Conservation (phyloP, 2,888 invertebrate genomes). For the Acronicta leporina region DNA sequence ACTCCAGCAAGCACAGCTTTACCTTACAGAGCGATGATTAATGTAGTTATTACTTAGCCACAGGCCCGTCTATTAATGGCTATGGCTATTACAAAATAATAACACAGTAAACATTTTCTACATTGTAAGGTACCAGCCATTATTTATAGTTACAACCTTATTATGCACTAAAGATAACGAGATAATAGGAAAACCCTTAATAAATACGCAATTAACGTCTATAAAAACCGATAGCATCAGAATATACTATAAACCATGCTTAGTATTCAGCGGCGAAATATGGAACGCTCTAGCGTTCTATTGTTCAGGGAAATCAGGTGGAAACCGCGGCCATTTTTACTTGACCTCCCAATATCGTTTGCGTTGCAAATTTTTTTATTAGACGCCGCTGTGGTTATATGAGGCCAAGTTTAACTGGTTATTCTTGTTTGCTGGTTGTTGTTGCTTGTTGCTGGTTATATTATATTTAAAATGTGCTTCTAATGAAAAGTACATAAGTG, state of each 20-base stretch:
- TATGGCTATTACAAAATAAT: too few species aligned
- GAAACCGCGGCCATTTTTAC: conserved; percentile 12
- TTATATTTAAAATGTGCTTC: too few species aligned
- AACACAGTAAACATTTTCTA: too few species aligned
- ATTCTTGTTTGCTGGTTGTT: too few species aligned
- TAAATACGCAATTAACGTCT: conserved; percentile 10
- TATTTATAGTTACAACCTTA: too few species aligned
- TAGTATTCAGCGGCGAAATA: conserved; percentile 25
- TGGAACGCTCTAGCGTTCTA: conserved; percentile 19
- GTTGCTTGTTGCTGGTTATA: too few species aligned
- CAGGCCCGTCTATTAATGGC: too few species aligned
- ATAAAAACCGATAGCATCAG: conserved; percentile 24
- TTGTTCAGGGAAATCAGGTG: conserved; percentile 30
- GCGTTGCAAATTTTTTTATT: neutral
- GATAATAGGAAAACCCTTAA: neutral
- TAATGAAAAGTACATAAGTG: too few species aligned
- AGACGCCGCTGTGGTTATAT: neutral
- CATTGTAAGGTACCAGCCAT: too few species aligned
- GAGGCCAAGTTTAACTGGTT: conserved; percentile 14
- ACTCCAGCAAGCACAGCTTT: too few species aligned
- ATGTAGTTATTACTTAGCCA: too few species aligned
- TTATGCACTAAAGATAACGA: neutral
- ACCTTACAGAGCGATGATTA: too few species aligned
- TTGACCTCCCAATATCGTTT: conserved; percentile 14
- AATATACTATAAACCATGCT: conserved; percentile 18